Percentiles rank a stretch among this genome's conserved stretches.
Conservation (phyloP, 2,113 vertebrate species). For the Orcinus orca region DNA sequence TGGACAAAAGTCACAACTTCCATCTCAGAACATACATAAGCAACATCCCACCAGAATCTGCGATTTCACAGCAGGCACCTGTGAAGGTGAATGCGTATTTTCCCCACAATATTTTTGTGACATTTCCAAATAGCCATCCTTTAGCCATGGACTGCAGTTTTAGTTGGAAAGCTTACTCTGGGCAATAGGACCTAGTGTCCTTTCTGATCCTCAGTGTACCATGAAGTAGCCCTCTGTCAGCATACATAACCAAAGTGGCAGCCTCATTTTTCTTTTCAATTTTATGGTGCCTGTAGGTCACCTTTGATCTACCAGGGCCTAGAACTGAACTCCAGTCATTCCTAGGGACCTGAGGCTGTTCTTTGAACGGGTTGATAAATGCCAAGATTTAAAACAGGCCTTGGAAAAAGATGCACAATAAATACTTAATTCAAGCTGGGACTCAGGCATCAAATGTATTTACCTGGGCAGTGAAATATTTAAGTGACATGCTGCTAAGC, state of each 20-base stretch:
- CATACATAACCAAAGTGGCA: not conserved
- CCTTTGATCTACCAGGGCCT: not conserved
- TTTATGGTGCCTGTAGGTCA: constrained; percentile 12
- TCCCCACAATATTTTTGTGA: not conserved
- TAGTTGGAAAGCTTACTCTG: not conserved
- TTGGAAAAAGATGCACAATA: constrained; percentile 21
- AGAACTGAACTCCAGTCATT: not conserved
- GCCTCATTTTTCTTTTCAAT: not conserved
- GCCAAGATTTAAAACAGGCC: not conserved
- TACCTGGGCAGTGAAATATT: constrained; percentile 32
- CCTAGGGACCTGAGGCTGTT: not conserved
- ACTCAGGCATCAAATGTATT: not conserved
- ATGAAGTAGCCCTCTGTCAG: not conserved
- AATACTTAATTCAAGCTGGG: constrained; percentile 41
- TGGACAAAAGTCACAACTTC: not conserved
- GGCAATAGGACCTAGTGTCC: not conserved
- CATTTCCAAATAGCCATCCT: not conserved
- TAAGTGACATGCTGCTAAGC: constrained; percentile 29
- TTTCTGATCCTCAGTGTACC: not conserved
- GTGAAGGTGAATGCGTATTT: not conserved
- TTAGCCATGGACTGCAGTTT: not conserved
- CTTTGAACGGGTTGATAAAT: constrained; percentile 16
- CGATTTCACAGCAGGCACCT: not conserved
- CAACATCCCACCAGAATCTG: not conserved
- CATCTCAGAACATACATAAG: no score